Evolutionary conservation across 2,113 vertebrate genomes (phyloP).

Genomic region (Ardeotis arabs): DNA sequence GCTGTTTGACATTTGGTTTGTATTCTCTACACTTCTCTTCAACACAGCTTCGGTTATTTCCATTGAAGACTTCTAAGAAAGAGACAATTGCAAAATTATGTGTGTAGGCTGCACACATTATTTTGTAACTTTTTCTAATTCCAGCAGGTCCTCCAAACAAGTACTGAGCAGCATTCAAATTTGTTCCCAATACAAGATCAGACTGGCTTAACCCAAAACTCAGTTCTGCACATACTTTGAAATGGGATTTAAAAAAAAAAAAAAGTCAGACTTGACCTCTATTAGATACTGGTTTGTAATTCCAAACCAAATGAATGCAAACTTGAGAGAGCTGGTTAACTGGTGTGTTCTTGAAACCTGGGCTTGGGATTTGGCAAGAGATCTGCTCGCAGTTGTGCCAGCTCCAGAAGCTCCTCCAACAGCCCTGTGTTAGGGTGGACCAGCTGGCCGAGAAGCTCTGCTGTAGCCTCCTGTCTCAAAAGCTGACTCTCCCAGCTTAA

Average conservation of each 20-base stretch:
- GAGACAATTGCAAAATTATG: not conserved
- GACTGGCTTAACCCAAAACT: not conserved
- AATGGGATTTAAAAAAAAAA: not conserved
- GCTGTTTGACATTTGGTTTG: not conserved
- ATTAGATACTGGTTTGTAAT: not conserved
- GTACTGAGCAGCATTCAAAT: not conserved
- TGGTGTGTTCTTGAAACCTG: not conserved
- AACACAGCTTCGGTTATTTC: not conserved
- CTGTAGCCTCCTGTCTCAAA: not conserved
- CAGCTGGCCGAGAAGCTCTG: not conserved
- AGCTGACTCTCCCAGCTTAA: not conserved
- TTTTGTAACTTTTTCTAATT: not conserved
- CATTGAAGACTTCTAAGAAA: not conserved
- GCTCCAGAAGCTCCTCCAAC: not conserved
- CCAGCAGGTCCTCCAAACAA: not conserved
- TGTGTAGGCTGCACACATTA: not conserved
- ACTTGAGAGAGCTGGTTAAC: not conserved
- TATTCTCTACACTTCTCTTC: not conserved
- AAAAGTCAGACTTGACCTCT: not conserved
- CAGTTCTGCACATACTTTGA: not conserved
- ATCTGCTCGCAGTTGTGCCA: not conserved
- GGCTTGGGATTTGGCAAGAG: not conserved
- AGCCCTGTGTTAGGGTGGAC: accelerated
- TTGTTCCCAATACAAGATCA: not conserved
- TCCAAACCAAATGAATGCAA: not conserved